A percentile compares a stretch with the other conserved stretches of the same genome.
phyloP scores from a whole-genome alignment of 2,113 vertebrate species.

The Potamarius usumacintae region DNA sequence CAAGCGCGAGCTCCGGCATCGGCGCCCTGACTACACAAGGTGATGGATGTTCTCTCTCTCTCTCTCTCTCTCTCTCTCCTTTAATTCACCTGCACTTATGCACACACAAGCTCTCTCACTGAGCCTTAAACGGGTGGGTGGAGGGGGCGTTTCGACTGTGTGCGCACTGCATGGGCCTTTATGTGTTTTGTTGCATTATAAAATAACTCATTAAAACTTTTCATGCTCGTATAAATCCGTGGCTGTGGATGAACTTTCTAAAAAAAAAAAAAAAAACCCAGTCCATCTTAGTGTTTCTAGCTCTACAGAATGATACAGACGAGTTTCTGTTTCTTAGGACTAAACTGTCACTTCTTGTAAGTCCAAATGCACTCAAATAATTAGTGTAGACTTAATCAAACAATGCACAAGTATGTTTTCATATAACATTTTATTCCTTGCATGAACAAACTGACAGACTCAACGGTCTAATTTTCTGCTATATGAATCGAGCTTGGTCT shows the following conservation, averaged over 20 bases:
- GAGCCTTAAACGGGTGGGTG: not conserved
- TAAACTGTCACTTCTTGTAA: not conserved
- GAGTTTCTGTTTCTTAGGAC: not conserved
- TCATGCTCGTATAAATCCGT: not conserved
- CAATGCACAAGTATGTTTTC: not conserved
- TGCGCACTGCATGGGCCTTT: not conserved
- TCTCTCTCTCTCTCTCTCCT: conserved; percentile 3
- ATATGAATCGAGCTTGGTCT: not conserved
- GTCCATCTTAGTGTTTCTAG: not conserved
- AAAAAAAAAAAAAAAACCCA: not conserved
- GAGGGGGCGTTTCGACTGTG: not conserved
- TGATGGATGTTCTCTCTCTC: conserved; percentile 58
- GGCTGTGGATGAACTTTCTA: not conserved
- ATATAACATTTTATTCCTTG: not conserved
- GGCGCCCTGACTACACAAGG: conserved; percentile 33
- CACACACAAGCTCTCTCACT: conserved; percentile 14
- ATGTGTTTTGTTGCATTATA: not conserved
- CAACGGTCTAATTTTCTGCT: not conserved
- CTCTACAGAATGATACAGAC: not conserved
- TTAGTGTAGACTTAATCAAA: not conserved
- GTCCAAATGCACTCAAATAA: not conserved
- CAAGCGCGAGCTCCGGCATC: conserved; percentile 44
- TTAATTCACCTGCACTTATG: conserved; percentile 45
- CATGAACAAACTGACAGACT: not conserved
- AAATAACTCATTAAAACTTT: not conserved